Evolutionary conservation across 2,888 invertebrate genomes (phyloP).

Genomic region (Psylliodes chrysocephalus): DNA sequence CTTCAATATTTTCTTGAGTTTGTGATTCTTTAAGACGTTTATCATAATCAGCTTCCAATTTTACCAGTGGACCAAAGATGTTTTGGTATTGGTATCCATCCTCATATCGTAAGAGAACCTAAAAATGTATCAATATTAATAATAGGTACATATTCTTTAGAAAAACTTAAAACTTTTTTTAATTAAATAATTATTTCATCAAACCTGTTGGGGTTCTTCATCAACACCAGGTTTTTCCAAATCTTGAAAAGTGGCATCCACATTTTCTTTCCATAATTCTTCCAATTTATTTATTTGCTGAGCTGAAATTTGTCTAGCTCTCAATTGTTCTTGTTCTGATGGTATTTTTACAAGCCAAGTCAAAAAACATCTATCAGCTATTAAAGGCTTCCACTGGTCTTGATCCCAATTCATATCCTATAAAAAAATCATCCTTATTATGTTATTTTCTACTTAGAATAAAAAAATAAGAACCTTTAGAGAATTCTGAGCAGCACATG

Average conservation of each 20-base stretch:
- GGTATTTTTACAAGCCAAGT: slow-evolving; percentile 99
- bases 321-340: slow-evolving; percentile 93
- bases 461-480: slow-evolving; percentile 70
- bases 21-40: slow-evolving; percentile 97
- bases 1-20: slow-evolving; percentile 97
- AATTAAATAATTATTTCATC: slow-evolving; percentile 8
- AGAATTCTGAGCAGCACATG: slow-evolving; percentile 97
- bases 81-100: slow-evolving; percentile 99
- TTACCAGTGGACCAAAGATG: slow-evolving; percentile 96
- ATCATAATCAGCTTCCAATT: slow-evolving; percentile 98
- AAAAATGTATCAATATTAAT: slow-evolving; percentile 1
- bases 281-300: slow-evolving; percentile 98
- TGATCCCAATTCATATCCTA: slow-evolving; percentile 99
- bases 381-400: slow-evolving; percentile 98
- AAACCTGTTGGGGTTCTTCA: slow-evolving; percentile 95
- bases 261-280: slow-evolving; percentile 98
- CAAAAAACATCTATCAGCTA: slow-evolving; percentile 94
- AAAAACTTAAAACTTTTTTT: background rate
- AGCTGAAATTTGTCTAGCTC: slow-evolving; percentile 96
- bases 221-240: slow-evolving; percentile 98
- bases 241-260: slow-evolving; percentile 97
- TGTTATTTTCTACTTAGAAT: background rate
- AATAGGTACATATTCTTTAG: background rate
- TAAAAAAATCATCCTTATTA: slow-evolving; percentile 8
- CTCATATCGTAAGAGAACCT: slow-evolving; percentile 80